Conservation (phyloP, 2,797 vertebrate genomes). For the Sebastes hubbsi region DNA sequence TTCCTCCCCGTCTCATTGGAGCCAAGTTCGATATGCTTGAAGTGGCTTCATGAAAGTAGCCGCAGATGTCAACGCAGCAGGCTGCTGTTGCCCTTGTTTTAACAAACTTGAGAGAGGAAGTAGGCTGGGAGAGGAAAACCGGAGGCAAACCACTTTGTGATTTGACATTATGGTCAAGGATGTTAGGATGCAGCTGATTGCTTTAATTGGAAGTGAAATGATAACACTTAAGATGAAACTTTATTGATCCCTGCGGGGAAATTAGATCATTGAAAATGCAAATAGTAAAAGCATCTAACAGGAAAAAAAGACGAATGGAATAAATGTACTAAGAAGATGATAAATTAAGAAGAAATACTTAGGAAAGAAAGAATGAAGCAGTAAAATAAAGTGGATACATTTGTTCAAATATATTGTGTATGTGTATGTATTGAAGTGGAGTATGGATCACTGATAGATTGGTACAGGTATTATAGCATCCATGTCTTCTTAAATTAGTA, state of each 20-base stretch:
- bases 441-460: not conserved
- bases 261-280: constrained; percentile 15
- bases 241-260: constrained; percentile 35
- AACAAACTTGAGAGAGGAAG: constrained; percentile 31
- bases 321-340: not conserved
- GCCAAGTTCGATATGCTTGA: constrained; percentile 55
- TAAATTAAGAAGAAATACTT: not conserved
- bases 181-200: constrained; percentile 30
- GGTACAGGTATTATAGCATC: not conserved
- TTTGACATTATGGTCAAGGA: constrained; percentile 40
- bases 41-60: constrained; percentile 40
- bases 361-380: not conserved
- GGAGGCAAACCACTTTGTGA: constrained; percentile 26
- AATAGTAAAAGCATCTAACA: not conserved
- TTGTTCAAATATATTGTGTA: not conserved
- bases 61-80: constrained; percentile 44
- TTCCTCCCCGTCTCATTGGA: constrained; percentile 34
- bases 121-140: constrained; percentile 1
- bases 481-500: constrained; percentile 1
- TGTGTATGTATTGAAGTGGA: not conserved
- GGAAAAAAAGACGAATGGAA: not conserved
- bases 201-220: constrained; percentile 45
- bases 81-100: constrained; percentile 45
- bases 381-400: not conserved
- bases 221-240: constrained; percentile 33